These are phyloP conservation scores for Strigamia crassipes DNA, from an alignment of 2,888 invertebrate genomes.

Conservation along the genomic window DNA sequence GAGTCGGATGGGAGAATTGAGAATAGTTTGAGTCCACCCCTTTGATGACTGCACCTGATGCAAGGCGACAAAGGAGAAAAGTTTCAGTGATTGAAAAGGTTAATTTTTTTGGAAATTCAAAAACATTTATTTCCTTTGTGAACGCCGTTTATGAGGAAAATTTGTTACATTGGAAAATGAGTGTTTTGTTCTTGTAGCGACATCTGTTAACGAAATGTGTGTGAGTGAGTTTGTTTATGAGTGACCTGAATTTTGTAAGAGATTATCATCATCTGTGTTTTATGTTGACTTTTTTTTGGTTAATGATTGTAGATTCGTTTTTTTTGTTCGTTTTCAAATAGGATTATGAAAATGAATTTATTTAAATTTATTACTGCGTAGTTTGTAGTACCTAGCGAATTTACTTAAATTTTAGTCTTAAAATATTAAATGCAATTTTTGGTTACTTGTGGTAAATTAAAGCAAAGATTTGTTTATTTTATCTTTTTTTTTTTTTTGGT, in stretches of 20 bases:
- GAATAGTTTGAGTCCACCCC: background rate
- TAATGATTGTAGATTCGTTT: background rate
- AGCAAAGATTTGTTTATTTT: background rate
- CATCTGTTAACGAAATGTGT: constrained; percentile 19
- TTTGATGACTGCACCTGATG: constrained; percentile 19
- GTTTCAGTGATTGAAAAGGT: background rate
- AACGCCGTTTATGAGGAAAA: too few species aligned
- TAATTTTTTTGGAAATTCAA: too few species aligned
- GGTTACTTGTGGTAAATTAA: background rate
- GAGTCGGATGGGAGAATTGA: constrained; percentile 8
- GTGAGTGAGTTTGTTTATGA: background rate
- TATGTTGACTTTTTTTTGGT: background rate
- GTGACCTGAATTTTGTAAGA: background rate
- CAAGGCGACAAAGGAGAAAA: constrained; percentile 13
- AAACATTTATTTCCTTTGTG: too few species aligned
- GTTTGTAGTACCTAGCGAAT: background rate
- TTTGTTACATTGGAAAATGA: background rate
- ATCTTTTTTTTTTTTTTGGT: background rate
- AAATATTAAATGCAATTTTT: background rate
- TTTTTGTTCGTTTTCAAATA: background rate
- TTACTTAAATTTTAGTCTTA: background rate
- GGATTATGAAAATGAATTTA: constrained; percentile 22
- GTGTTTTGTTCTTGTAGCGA: background rate
- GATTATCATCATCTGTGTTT: background rate
- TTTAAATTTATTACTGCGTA: background rate